Evolutionary conservation across 2,888 invertebrate species (phyloP).

Genomic region (Ennomos erosarius): DNA sequence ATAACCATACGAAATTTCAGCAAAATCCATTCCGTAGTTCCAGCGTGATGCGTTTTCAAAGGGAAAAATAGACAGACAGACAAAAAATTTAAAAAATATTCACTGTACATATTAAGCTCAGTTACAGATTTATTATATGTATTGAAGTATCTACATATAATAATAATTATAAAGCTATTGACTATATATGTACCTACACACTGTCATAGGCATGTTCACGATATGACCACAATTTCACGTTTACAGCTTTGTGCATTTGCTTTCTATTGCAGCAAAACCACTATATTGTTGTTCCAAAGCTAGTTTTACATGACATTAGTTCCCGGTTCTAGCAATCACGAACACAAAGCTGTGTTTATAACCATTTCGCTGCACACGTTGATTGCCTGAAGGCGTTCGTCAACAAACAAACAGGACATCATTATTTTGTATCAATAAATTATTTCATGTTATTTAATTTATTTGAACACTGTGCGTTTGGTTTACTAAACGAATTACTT

Average conservation of each 20-base stretch:
- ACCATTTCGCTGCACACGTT: constrained; percentile 6
- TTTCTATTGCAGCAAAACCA: constrained; percentile 2
- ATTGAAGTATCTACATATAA: too few species aligned
- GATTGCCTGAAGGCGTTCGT: constrained; percentile 24
- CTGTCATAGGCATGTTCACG: neutral
- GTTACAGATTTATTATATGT: too few species aligned
- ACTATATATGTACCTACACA: too few species aligned
- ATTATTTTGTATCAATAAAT: neutral
- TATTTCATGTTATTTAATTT: constrained; percentile 14
- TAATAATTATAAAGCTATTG: too few species aligned
- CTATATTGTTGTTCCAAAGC: neutral
- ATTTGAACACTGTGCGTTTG: constrained; percentile 9
- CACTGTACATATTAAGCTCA: too few species aligned
- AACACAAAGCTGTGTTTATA: neutral
- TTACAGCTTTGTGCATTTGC: constrained; percentile 1
- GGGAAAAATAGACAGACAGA: too few species aligned
- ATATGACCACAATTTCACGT: constrained; percentile 5
- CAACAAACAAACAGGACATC: constrained; percentile 13
- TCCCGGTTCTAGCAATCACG: too few species aligned
- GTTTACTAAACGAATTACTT: neutral
- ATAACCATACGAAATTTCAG: too few species aligned
- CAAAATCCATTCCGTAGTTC: too few species aligned
- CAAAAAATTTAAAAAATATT: too few species aligned
- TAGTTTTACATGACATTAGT: too few species aligned
- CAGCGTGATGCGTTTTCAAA: too few species aligned